Evolutionary conservation across 1,140 invertebrate species (phyloP), one percentile per base, ranked within the genome.

Genomic region (Ceratoteleas bidentatus): DNA sequence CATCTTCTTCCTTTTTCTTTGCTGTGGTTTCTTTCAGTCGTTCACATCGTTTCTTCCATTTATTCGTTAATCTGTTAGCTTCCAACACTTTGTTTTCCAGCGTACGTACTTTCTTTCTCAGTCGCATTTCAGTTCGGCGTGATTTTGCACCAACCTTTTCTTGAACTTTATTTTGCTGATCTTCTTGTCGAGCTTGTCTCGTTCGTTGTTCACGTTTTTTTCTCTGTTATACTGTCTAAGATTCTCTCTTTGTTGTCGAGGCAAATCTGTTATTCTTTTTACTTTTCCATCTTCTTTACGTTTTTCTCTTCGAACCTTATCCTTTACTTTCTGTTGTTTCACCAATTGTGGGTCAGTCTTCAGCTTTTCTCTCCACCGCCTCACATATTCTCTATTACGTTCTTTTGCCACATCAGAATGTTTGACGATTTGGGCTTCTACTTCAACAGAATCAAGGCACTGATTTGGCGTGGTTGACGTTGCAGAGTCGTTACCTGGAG

Each of bases 41-140:
- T 54, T 54, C 24, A 34, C 6, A 54, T n/a, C 52, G 52, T 34
- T 54, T 54, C 52, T 54, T 54, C 52, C 52, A 54, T 54, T 54
- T 54, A n/a, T 34, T 34, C 10, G 9, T 54, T n/a, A 32, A 11
- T 54, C 24, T 54, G 24, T 34, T 32, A 34, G 24, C 6, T 54
- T 11, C 32, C 52, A 34, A 11, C 24, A 54, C 8, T 33, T 54
- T 32, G 9, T 54, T 54, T 54, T 54, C 52, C 32, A 54, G n/a
- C 7, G 33, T 34, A n/a, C 32, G 0, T 6, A 54, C 11, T 54
- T 54, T 54, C 34, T 34, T 54, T 34, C 52, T 32, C 52, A 54
- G 11, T 54, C 32, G 24, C 52, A 54, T 54, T 54, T 54, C 52
- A 34, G 52, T 54, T 50, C 49, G 15, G 49, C 49, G 49, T 50